Base-by-base conservation (phyloP, 2,113 vertebrate species). In the Pogonocichla stellata region DNA sequence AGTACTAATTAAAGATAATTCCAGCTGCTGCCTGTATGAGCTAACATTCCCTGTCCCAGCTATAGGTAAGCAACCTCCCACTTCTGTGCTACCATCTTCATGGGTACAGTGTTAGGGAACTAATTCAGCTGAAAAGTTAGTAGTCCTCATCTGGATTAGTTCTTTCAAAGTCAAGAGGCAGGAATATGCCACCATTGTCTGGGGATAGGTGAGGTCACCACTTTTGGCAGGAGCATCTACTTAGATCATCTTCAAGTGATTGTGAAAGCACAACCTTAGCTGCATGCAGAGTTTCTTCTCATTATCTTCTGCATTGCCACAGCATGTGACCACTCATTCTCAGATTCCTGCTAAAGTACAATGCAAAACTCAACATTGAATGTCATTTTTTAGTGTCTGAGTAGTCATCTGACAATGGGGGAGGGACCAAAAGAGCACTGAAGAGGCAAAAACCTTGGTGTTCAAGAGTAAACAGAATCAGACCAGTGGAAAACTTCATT, bases 231-330 rank as follows among this genome's bases (percentile, higher is more conserved):
- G 81, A 93, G 92, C 62, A 93, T 51, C 45, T 94, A 95, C 86
- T 96, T 90, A 95, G 93, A 92, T 88, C 50, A 71, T 87, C 81
- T 93, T 96, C 62, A 95, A 96, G 58, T 95, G 92, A 96, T 92
- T 97, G 79, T 92, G 93, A 96, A 92, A 95, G 85, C 51, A 53
- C 61, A 85, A 75, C 82, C 88, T 80, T 72, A 77, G 92, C 88
- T 88, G 77, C 96, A 94, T 1, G 92, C 92, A 92, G 96, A 92
- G 74, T 42, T 96, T 77, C 94, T 94, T 96, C n/a, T 87, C 81
- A 90, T 96, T 91, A 96, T 79, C 74, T 93, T 75, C 64, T 88
- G 40, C 79, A 54, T 50, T 85, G 58, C 71, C 95, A 82, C 96
- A 97, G 96, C 85, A 0, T 94, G 96, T 31, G 92, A 93, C 74